A percentile compares a stretch with the other conserved stretches of the same genome.
These are phyloP conservation scores for Diaperis boleti DNA, from an alignment of 2,888 invertebrate species.

Conservation along the genomic window DNA sequence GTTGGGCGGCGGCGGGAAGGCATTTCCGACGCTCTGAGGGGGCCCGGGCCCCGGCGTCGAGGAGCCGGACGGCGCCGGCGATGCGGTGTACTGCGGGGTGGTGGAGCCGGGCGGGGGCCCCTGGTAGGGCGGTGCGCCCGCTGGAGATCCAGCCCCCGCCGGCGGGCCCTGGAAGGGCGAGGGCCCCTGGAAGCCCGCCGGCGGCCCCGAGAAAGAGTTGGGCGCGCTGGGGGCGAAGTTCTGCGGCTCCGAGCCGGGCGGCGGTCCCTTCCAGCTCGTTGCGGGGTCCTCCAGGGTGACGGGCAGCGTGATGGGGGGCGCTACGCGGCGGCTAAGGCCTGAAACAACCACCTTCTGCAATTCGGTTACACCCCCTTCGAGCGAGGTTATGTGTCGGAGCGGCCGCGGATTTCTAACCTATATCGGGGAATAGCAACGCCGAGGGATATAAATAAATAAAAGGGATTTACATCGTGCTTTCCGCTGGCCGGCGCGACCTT, in stretches of 20 bases:
- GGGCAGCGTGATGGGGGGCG: constrained; percentile 75
- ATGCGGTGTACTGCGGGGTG: constrained; percentile 87
- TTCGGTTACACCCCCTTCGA: constrained; percentile 37
- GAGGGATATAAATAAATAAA: constrained; percentile 42
- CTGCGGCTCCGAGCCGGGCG: constrained; percentile 74
- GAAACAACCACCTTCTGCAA: constrained; percentile 55
- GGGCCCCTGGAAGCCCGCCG: constrained; percentile 68
- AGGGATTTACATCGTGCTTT: constrained; percentile 69
- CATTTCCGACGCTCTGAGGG: constrained; percentile 68
- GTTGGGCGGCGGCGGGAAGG: constrained; percentile 71
- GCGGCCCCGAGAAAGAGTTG: constrained; percentile 73
- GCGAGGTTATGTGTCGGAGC: constrained; percentile 56
- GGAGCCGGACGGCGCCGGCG: constrained; percentile 85
- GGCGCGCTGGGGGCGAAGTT: constrained; percentile 75
- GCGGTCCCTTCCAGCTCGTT: constrained; percentile 85
- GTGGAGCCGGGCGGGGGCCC: constrained; percentile 80
- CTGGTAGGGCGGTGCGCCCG: constrained; percentile 78
- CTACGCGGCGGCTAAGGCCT: constrained; percentile 88
- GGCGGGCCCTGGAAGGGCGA: constrained; percentile 79
- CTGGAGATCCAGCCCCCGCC: constrained; percentile 80
- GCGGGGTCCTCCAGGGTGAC: constrained; percentile 82
- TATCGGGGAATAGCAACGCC: constrained; percentile 44
- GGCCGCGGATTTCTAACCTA: constrained; percentile 59
- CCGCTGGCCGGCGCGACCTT: constrained; percentile 70
- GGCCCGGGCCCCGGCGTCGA: constrained; percentile 80